Evolutionary conservation across 2,797 vertebrate genomes (phyloP).

Genomic region (Macrochelys suwanniensis): DNA sequence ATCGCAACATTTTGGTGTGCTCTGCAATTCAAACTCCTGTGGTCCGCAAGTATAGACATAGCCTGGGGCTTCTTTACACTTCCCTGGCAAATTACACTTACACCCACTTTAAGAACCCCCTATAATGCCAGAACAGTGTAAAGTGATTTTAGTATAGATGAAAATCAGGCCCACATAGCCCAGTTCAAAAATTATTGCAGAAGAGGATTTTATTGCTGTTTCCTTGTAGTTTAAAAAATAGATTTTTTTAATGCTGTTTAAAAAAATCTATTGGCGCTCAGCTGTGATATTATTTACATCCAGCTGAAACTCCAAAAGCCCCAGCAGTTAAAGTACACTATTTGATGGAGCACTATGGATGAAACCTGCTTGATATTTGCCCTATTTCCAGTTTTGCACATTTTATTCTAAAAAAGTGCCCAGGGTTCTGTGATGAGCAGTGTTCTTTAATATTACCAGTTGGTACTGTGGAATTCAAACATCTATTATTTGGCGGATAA

Average conservation of each 20-base stretch:
- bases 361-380: constrained; percentile 54
- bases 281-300: constrained; percentile 34
- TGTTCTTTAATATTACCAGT: not conserved
- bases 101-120: not conserved
- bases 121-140: not conserved
- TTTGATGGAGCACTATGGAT: constrained; percentile 22
- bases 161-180: not conserved
- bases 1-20: not conserved
- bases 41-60: not conserved
- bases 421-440: not conserved
- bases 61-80: not conserved
- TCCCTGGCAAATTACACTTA: not conserved
- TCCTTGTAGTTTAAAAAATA: constrained; percentile 33
- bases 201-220: not conserved
- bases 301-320: not conserved
- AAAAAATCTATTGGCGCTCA: constrained; percentile 45
- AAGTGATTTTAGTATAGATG: not conserved
- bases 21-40: not conserved
- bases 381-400: constrained; percentile 41
- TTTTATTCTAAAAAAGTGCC: constrained; percentile 33
- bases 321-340: not conserved
- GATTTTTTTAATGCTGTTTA: not conserved
- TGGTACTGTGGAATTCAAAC: not conserved
- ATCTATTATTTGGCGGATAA: constrained; percentile 8
- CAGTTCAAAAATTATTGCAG: constrained; percentile 1